phyloP scores from a whole-genome alignment of 2,888 invertebrate genomes.

The Didymodactylos carnosus region DNA sequence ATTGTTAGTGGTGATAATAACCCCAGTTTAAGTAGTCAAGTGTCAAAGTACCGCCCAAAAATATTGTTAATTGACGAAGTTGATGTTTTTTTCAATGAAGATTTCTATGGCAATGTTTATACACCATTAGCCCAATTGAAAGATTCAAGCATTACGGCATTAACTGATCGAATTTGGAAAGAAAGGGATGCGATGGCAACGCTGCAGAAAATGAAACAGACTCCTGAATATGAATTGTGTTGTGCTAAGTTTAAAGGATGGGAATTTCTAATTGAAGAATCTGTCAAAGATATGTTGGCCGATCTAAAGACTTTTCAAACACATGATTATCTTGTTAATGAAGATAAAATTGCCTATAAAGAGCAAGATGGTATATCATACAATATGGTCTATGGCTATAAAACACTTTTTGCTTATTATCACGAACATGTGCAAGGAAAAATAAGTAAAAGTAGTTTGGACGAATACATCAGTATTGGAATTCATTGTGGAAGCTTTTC shows the following conservation, averaged over 20 bases:
- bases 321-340: neutral
- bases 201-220: neutral
- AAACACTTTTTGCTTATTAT: neutral
- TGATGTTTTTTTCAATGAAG: too few relatives aligned
- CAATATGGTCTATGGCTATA: neutral
- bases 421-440: neutral
- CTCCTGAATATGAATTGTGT: neutral
- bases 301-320: neutral
- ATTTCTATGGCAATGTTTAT: too few relatives aligned
- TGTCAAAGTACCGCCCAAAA: neutral
- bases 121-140: too few relatives aligned
- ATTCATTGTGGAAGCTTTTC: neutral
- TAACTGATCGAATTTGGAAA: too few relatives aligned
- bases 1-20: too few relatives aligned
- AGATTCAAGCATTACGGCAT: too few relatives aligned
- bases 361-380: neutral
- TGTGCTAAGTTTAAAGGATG: neutral
- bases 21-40: neutral
- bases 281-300: neutral
- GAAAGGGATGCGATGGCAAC: neutral
- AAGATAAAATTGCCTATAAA: neutral
- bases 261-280: neutral
- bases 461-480: neutral
- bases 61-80: too few relatives aligned
- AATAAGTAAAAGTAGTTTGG: neutral